phyloP scores from a whole-genome alignment of 2,797 vertebrate species.

The Cossypha niveicapilla region DNA sequence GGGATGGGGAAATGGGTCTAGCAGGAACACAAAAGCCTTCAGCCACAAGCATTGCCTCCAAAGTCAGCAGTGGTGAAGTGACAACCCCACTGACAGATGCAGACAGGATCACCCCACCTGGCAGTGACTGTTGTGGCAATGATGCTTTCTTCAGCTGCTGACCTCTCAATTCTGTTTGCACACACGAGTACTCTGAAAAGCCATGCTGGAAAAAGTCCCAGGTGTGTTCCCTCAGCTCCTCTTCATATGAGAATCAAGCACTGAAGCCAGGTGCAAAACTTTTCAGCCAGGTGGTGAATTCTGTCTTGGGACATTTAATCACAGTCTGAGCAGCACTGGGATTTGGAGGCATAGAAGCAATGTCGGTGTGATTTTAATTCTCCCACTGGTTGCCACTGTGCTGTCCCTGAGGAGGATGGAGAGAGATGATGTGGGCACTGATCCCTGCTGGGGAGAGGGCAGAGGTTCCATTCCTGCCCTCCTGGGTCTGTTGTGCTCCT shows the following conservation, averaged over 20 bases:
- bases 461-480: not conserved
- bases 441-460: rapidly evolving
- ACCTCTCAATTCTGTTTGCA: not conserved
- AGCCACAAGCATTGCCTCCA: not conserved
- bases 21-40: not conserved
- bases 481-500: not conserved
- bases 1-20: not conserved
- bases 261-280: slow-evolving; percentile 9
- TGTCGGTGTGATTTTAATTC: not conserved
- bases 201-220: not conserved
- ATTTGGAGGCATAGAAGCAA: not conserved
- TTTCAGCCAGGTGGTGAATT: slow-evolving; percentile 4
- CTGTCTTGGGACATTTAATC: slow-evolving; percentile 3
- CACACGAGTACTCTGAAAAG: not conserved
- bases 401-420: not conserved
- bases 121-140: not conserved
- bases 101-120: not conserved
- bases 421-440: not conserved
- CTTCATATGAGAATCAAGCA: rapidly evolving
- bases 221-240: not conserved
- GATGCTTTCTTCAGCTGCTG: not conserved
- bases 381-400: not conserved
- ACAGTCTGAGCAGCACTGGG: not conserved
- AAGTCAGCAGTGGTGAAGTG: not conserved
- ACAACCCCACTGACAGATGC: not conserved